Percentiles rank a stretch among this genome's conserved stretches.
Evolutionary conservation across 2,113 vertebrate genomes (phyloP).

Genomic region (Pomatorhinus ruficollis): DNA sequence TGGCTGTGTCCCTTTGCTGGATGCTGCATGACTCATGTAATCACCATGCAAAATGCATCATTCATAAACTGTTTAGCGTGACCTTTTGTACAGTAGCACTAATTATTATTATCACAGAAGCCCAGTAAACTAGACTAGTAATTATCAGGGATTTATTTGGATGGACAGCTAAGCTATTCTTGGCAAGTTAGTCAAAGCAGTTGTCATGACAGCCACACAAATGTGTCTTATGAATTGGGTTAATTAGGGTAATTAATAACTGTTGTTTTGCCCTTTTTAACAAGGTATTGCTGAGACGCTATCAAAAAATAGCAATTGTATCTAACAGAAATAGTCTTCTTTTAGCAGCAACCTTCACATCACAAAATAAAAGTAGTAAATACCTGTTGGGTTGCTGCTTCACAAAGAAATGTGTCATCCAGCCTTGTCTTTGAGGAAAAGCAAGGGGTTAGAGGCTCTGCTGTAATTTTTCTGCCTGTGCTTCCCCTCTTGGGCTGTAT

Average conservation of each 20-base stretch:
- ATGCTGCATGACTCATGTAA: conserved; percentile 67
- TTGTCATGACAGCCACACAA: conserved; percentile 85
- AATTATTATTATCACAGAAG: conserved; percentile 90
- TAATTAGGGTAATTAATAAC: conserved; percentile 89
- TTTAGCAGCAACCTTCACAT: neutral
- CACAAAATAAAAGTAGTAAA: conserved; percentile 7
- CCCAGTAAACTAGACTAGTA: conserved; percentile 89
- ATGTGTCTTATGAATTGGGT: conserved; percentile 82
- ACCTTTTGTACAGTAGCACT: conserved; percentile 89
- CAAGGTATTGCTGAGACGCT: conserved; percentile 67
- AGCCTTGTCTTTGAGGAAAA: neutral
- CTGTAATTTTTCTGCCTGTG: neutral
- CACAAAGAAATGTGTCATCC: neutral
- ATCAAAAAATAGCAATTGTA: conserved; percentile 62
- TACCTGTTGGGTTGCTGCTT: neutral
- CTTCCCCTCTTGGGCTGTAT: neutral
- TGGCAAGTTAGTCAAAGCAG: conserved; percentile 84
- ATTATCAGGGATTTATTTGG: conserved; percentile 94
- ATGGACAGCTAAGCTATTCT: conserved; percentile 87
- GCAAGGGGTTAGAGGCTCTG: neutral
- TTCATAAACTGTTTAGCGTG: conserved; percentile 87
- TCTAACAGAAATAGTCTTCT: neutral
- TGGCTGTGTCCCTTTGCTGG: conserved; percentile 26
- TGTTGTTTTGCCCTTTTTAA: conserved; percentile 74
- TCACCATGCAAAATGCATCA: conserved; percentile 79